Base-by-base conservation (phyloP, 2,113 vertebrate genomes). In the Peromyscus leucopus region DNA sequence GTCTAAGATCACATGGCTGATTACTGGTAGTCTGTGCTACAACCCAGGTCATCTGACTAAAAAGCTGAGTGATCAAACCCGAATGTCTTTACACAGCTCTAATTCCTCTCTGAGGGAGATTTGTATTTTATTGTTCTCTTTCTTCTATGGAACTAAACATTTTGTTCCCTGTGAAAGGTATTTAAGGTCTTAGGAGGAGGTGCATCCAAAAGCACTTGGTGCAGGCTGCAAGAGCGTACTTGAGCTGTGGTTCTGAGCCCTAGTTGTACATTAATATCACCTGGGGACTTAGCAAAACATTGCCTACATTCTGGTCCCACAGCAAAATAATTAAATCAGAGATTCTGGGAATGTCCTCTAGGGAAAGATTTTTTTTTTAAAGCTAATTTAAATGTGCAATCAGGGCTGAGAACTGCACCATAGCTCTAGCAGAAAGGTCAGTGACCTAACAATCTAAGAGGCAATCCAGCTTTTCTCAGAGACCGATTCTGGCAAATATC, bases 391-490 rank as follows among this genome's bases (percentile, higher is more conserved):
- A 93, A 84, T 71, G n/a, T 91, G 19, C 31, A 94, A 2, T 63
- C 28, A 76, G 19, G 26, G 31, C 63, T 85, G 48, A 84, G 86
- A 89, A 93, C 39, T 61, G 74, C 15, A 87, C 4, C n/a, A 19
- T 33, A 42, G 82, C 63, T 95, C 15, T 90, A 78, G 51, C 28
- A 94, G 61, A 96, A 95, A 92, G 48, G 39, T 87, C 80, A 86
- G 72, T 39, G 57, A 85, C 39, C 59, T 78, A 93, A 61, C 13
- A 57, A 69, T 90, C 42, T 63, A 91, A 91, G 3, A 80, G 57
- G 87, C 48, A 89, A 6, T 31, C 8, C 78, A 80, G n/a, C 57
- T 89, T 97, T 85, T 97, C 33, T 83, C 74, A 90, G 95, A 96
- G 84, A 79, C 13, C 10, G 31, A 28, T 86, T 17, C 2, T 85